Base-by-base conservation (phyloP, 2,113 vertebrate species). In the Heliornis fulica region DNA sequence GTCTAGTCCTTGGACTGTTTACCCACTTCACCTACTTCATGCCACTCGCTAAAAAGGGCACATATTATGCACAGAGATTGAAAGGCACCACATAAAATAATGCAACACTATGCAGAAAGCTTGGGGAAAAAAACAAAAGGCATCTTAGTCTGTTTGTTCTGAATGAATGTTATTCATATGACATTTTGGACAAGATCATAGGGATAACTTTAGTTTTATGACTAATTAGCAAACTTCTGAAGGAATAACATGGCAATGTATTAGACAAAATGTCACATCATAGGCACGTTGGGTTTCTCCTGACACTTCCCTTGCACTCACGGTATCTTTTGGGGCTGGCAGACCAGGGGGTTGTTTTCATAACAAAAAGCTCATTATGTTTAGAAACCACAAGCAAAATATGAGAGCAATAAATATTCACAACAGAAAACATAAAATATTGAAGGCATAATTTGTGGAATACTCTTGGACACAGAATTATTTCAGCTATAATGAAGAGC, bases 151-250 rank as follows among this genome's bases (percentile, higher is more conserved):
- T 83, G 28, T 31, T 83, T 51, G 38, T 87, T 93, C 80, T 80
- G 72, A 94, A 83, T 38, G 41, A 50, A 51, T 38, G 71, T 54
- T 88, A 86, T 63, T 56, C 1, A 1, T 83, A 68, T 92, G 95
- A 93, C 92, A 51, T 56, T 94, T 95, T 84, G 83, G 95, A 96
- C 86, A 93, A 81, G 71, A 74, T 3, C 4, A 2, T 13, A 63
- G 41, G 69, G 83, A 59, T 81, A 94, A 59, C 72, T 93, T 80
- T 23, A 83, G 34, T 87, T 92, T 94, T 94, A 93, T 72, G 86
- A 87, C 64, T 97, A 95, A 97, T 97, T 97, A 96, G 83, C 34
- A 81, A 93, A 92, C 80, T 95, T 93, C 26, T 64, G 51, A 60
- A 89, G 86, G 43, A 92, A 89, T 87, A 86, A 75, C 51, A 64